Evolutionary conservation across 2,113 vertebrate species (phyloP).

Genomic region (Uria lomvia): DNA sequence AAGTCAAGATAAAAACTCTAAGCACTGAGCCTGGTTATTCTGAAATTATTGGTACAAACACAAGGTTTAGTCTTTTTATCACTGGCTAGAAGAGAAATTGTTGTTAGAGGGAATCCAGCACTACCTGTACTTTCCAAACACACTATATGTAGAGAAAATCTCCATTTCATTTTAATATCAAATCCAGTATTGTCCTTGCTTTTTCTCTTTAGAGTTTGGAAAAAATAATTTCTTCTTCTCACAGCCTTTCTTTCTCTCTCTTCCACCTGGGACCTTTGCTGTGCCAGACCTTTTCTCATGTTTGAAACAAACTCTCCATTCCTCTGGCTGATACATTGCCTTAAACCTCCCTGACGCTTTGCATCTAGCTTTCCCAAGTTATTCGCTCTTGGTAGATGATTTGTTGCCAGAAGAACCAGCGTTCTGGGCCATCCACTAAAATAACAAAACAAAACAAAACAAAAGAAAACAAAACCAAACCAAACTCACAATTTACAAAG

Average conservation of each 20-base stretch:
- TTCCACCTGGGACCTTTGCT: background rate
- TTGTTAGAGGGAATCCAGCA: background rate
- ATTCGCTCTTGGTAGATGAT: background rate
- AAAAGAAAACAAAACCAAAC: background rate
- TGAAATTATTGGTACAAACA: background rate
- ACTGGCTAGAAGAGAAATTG: background rate
- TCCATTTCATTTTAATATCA: background rate
- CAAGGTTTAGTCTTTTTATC: background rate
- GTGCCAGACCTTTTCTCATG: background rate
- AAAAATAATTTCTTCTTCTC: background rate
- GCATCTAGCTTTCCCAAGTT: background rate
- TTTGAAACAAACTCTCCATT: background rate
- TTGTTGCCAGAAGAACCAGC: background rate
- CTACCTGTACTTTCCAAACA: background rate
- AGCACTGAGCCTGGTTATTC: fast-evolving
- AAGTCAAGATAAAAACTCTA: background rate
- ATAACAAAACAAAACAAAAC: background rate
- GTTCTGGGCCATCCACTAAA: background rate
- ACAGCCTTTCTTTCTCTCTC: background rate
- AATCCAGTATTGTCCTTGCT: background rate
- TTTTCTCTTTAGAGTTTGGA: background rate
- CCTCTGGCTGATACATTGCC: background rate
- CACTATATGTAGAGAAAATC: background rate
- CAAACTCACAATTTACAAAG: background rate
- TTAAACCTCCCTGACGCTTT: background rate